These are phyloP conservation scores for Harpagus bidentatus DNA, from an alignment of 2,113 vertebrate genomes.

Conservation along the genomic window DNA sequence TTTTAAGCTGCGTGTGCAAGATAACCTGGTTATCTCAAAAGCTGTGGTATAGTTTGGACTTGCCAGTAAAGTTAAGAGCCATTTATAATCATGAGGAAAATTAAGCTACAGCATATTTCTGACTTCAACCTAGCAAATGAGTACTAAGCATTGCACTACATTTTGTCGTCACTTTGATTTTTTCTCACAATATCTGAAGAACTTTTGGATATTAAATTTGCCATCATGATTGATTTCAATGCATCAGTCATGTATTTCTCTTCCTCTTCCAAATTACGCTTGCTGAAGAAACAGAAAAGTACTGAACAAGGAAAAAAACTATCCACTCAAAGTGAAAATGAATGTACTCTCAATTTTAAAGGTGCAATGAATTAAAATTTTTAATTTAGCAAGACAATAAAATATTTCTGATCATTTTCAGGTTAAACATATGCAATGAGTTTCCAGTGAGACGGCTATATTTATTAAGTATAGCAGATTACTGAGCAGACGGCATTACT, in stretches of 20 bases:
- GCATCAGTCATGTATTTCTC: not conserved
- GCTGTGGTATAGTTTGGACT: not conserved
- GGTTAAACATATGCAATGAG: not conserved
- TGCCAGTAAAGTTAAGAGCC: not conserved
- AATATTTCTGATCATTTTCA: not conserved
- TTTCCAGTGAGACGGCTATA: not conserved
- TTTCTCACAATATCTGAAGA: not conserved
- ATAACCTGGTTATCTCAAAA: slow-evolving; percentile 32
- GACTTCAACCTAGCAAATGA: not conserved
- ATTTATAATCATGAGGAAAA: slow-evolving; percentile 3
- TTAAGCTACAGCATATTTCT: not conserved
- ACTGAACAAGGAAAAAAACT: not conserved
- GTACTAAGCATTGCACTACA: not conserved
- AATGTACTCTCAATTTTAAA: not conserved
- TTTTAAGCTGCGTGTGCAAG: not conserved
- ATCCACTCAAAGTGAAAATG: not conserved
- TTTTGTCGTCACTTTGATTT: not conserved
- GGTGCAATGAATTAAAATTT: not conserved
- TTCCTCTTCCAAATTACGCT: not conserved
- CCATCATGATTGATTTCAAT: not conserved
- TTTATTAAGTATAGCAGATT: not conserved
- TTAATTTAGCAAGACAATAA: not conserved
- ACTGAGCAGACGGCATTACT: not conserved
- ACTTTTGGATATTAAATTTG: not conserved
- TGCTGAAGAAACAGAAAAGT: not conserved